Percentiles rank a stretch among this genome's conserved stretches.
These are phyloP conservation scores for Leptarthrus brevirostris DNA, from an alignment of 2,888 invertebrate species.

Conservation along the genomic window DNA sequence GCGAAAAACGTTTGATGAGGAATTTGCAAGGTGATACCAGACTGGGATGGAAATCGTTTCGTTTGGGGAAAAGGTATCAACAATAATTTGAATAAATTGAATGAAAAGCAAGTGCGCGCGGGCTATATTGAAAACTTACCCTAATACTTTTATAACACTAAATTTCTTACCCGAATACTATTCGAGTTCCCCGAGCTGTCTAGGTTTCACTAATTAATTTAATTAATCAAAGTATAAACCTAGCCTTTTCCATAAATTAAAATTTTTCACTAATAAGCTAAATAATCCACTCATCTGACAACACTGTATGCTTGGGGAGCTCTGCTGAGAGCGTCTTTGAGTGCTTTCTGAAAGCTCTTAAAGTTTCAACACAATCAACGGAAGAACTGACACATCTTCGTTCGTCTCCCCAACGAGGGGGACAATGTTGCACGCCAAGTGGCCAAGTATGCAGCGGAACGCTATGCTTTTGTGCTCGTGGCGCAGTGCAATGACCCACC, in stretches of 20 bases:
- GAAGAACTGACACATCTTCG: constrained; percentile 35
- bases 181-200: background rate
- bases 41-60: no score
- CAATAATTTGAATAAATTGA: background rate
- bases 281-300: constrained; percentile 41
- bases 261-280: constrained; percentile 24
- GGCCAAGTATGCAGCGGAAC: constrained; percentile 47
- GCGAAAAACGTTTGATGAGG: no score
- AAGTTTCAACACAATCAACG: background rate
- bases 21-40: no score
- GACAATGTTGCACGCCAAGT: constrained; percentile 36
- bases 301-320: constrained; percentile 5
- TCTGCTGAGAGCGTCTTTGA: constrained; percentile 19
- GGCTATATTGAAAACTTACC: background rate
- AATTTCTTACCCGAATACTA: no score
- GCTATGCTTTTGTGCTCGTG: constrained; percentile 49
- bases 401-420: constrained; percentile 52
- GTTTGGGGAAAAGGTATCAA: background rate
- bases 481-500: constrained; percentile 67
- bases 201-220: constrained; percentile 20
- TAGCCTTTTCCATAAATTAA: constrained; percentile 1
- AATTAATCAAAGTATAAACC: constrained; percentile 22
- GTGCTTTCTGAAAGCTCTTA: constrained; percentile 27
- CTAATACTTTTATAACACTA: no score
- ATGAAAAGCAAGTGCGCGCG: background rate